Base-by-base conservation (phyloP, 2,888 invertebrate species). In the Ariolimax columbianus region DNA sequence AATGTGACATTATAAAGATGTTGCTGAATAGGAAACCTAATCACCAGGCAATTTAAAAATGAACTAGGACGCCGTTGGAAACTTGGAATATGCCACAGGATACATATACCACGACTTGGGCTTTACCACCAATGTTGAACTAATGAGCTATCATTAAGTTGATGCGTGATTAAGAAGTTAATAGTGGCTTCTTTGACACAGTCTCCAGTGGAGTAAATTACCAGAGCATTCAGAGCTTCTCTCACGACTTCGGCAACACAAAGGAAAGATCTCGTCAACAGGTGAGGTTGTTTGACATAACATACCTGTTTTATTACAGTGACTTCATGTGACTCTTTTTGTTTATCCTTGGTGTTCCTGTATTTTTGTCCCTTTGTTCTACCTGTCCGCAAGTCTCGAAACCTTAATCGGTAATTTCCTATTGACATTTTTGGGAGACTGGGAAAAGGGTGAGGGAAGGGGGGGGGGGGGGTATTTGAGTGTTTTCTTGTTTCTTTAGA, bases 61-160 rank as follows among this genome's bases (percentile, higher is more conserved):
- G 66, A 79, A 4, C 43, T 68, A n/a, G 66, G 43, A 23, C 66
- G 30, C 2, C 1, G 26, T 66, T 36, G 36, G 43, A 79, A 79
- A 66, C 43, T 68, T 68, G 11, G n/a, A 66, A 47, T 79, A n/a
- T 79, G n/a, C 68, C 66, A 23, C 33, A 30, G 23, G 33, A 30
- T 6, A 23, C 66, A 68, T 68, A 40, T 66, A 66, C 66, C 14
- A 66, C 40, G 47, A n/a, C 30, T 63, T 36, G 36, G 23, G 40
- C 63, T 78, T 78, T 63, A 38, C 59, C 38, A 43, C 33, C 79
- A 40, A 68, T 68, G 19, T 79, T 66, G 19, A 40, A 23, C 68
- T 79, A 79, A 79, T 79, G 68, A 79, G 33, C 79, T 68, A 30
- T 68, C 47, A 79, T 79, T 79, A 79, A 43, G n/a, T 66, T 23